Percentiles rank a stretch among this genome's conserved stretches.
Conservation (phyloP, 2,888 invertebrate genomes). For the Pyrochroa serraticornis region DNA sequence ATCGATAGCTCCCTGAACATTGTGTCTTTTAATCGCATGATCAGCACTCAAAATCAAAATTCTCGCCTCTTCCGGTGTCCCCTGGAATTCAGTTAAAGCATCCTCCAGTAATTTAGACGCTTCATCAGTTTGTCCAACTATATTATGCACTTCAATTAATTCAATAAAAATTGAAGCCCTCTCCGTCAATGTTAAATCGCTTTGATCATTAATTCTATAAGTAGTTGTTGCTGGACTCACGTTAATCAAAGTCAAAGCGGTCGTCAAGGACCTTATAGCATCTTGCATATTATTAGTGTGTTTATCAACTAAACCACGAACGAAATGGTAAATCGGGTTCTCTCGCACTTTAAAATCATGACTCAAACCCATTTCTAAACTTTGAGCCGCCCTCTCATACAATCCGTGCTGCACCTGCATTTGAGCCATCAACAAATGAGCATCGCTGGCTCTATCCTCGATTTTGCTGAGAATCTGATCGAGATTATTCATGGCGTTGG, state of each 20-base stretch:
- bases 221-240: constrained; percentile 52
- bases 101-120: constrained; percentile 82
- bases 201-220: constrained; percentile 48
- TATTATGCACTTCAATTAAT: constrained; percentile 77
- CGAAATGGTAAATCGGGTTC: constrained; percentile 87
- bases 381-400: constrained; percentile 81
- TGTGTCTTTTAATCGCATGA: constrained; percentile 77
- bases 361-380: constrained; percentile 87
- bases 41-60: constrained; percentile 87
- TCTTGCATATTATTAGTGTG: constrained; percentile 73
- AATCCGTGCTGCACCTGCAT: constrained; percentile 75
- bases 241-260: constrained; percentile 73
- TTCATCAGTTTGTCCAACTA: constrained; percentile 74
- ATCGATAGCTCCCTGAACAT: constrained; percentile 81
- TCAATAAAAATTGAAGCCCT: constrained; percentile 88
- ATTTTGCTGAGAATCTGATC: constrained; percentile 74
- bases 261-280: constrained; percentile 75
- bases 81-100: constrained; percentile 72
- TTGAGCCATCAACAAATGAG: constrained; percentile 85
- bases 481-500: constrained; percentile 72
- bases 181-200: constrained; percentile 66
- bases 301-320: constrained; percentile 83
- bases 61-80: constrained; percentile 80
- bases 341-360: constrained; percentile 93
- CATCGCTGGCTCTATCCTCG: constrained; percentile 82